phyloP scores from a whole-genome alignment of 1,140 invertebrate genomes.

The Bombus balteatus region DNA sequence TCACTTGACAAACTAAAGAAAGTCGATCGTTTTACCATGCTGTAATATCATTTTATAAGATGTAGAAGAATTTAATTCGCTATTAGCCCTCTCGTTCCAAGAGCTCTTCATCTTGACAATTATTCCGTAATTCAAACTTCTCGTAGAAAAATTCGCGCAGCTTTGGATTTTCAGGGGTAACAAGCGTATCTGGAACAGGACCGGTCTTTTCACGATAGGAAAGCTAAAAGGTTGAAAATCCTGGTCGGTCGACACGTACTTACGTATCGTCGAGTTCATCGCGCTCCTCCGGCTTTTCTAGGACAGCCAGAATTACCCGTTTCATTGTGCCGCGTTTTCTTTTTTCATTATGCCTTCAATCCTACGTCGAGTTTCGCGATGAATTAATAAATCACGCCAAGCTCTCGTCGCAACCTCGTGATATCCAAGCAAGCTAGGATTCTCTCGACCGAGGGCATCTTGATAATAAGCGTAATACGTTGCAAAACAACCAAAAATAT shows the following conservation, averaged over 20 bases:
- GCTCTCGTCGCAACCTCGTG: neutral
- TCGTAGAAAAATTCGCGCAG: neutral
- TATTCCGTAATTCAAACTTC: too few relatives aligned
- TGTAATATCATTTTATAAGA: too few relatives aligned
- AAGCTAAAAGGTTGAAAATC: constrained; percentile 11
- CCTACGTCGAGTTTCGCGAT: constrained; percentile 33
- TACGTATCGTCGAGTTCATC: constrained; percentile 35
- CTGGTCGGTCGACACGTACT: constrained; percentile 17
- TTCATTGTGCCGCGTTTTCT: constrained; percentile 28
- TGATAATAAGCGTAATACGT: neutral
- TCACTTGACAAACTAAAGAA: too few relatives aligned
- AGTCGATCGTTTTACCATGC: too few relatives aligned
- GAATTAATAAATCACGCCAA: constrained; percentile 48
- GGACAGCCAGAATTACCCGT: constrained; percentile 40
- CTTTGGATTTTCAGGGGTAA: neutral
- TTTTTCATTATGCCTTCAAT: constrained; percentile 38
- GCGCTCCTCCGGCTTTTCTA: constrained; percentile 31
- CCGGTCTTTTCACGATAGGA: constrained; percentile 20
- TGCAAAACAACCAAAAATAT: neutral
- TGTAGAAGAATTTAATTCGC: neutral
- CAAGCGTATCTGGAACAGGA: neutral
- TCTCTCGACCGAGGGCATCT: neutral
- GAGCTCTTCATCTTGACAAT: neutral
- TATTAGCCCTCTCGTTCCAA: neutral
- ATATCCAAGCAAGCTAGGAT: neutral